Evolutionary conservation across 2,888 invertebrate genomes (phyloP), one percentile per base, ranked within the genome.

Genomic region (Alsophila aescularia): DNA sequence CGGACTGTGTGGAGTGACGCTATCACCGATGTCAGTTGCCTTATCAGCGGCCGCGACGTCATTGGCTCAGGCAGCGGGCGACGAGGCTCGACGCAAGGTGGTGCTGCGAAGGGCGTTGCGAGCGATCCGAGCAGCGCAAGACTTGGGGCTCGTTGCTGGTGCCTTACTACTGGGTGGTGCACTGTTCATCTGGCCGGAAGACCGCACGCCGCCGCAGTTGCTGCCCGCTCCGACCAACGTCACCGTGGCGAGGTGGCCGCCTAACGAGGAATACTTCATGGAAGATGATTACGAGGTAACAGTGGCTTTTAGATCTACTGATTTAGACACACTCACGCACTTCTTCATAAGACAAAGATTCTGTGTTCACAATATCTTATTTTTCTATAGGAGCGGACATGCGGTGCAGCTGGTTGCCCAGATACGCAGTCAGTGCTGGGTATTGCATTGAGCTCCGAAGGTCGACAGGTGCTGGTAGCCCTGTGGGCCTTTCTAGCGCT

Each of bases 21-120:
- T 93, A 64, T 93, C 93, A 1, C 94, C 93, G 51, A 85, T 93
- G 72, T 93, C 93, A 0, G 76, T 94, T 21, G 91, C 93, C 0
- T 68, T 94, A 32, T 92, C 93, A 1, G 92, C 93, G 1, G 92
- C 93, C 1, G 90, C 93, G 2, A 93, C 93, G n/a, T 89, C 93
- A 0, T 73, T 93, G 14, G 90, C 93, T 0, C 93, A 93, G 70
- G 89, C 92, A 0, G 87, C 88, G 0, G 88, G 90, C 51, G 91
- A 91, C 69, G 91, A 91, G 52, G 64, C 70, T 6, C 81, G 89
- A 47, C 72, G 87, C 45, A 76, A 90, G 70, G 67, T 85, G 58
- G 75, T 90, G 58, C 49, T 93, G 63, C 58, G 91, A 66, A 66
- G 93, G 72, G 78, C 87, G 1, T 52, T 90, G 32, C 71, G 92